Evolutionary conservation across 2,797 vertebrate genomes (phyloP).

Genomic region (Hylomyscus alleni): DNA sequence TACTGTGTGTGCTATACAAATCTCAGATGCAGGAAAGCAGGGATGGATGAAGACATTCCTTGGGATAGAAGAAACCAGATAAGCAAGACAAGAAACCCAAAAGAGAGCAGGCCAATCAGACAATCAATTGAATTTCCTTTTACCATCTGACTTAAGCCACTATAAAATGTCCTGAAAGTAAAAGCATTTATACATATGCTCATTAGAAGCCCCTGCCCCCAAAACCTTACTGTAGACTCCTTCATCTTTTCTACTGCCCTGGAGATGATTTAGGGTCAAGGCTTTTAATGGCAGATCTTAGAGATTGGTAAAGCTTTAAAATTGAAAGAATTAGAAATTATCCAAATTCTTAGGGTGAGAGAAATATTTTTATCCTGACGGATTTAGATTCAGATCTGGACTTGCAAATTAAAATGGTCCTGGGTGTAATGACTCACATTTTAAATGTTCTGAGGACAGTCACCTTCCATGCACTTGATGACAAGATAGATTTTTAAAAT

Average conservation of each 20-base stretch:
- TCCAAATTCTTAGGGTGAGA: conserved; percentile 37
- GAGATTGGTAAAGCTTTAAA: background rate
- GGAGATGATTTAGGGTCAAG: background rate
- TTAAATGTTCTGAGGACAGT: background rate
- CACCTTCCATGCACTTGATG: background rate
- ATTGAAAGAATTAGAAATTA: conserved; percentile 31
- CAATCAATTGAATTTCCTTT: background rate
- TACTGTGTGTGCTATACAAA: rapidly evolving
- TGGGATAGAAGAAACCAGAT: background rate
- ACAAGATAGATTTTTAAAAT: rapidly evolving
- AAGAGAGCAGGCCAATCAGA: background rate
- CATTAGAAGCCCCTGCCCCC: background rate
- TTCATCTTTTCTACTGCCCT: background rate
- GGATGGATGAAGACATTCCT: background rate
- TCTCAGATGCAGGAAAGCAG: background rate
- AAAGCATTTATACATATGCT: too few relatives aligned
- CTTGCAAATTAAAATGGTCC: background rate
- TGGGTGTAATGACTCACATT: background rate
- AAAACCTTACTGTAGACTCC: background rate
- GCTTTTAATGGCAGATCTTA: background rate
- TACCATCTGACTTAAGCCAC: background rate
- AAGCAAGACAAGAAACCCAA: background rate
- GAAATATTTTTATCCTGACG: conserved; percentile 15
- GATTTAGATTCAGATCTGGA: conserved; percentile 48
- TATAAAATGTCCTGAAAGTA: rapidly evolving